Percentiles rank a stretch among this genome's conserved stretches.
phyloP scores from a whole-genome alignment of 2,888 invertebrate species.

The Vanessa cardui region DNA sequence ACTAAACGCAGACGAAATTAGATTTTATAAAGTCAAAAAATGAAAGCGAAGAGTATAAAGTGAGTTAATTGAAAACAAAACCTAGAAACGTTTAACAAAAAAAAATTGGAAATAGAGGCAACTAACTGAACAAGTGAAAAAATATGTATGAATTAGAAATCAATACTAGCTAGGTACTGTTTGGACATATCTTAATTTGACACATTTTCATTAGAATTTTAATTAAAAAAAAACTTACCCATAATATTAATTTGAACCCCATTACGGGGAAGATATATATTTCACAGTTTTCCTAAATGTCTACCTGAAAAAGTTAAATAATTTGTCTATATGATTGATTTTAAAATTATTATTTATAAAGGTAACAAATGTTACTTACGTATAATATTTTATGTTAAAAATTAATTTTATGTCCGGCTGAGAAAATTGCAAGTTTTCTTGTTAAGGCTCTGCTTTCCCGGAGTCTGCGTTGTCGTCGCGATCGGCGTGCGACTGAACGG shows the following conservation, averaged over 20 bases:
- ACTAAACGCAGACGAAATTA: too few relatives aligned
- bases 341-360: not conserved
- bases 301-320: slow-evolving; percentile 30
- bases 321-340: not conserved
- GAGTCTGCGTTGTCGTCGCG: slow-evolving; percentile 60
- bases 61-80: too few relatives aligned
- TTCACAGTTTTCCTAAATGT: slow-evolving; percentile 30
- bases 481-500: slow-evolving; percentile 69
- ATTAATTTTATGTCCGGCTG: slow-evolving; percentile 17
- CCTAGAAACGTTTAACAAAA: too few relatives aligned
- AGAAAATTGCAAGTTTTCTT: slow-evolving; percentile 29
- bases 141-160: too few relatives aligned
- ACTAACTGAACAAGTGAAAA: too few relatives aligned
- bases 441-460: slow-evolving; percentile 43
- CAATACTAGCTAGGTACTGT: too few relatives aligned
- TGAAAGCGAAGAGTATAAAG: too few relatives aligned
- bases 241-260: slow-evolving; percentile 62
- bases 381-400: slow-evolving; percentile 17
- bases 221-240: slow-evolving; percentile 57
- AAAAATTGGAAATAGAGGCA: too few relatives aligned
- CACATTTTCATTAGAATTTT: slow-evolving; percentile 8
- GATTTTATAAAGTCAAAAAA: too few relatives aligned
- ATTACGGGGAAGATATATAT: slow-evolving; percentile 61
- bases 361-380: slow-evolving; percentile 12
- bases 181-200: too few relatives aligned